Percentiles rank a stretch among this genome's conserved stretches.
phyloP scores from a whole-genome alignment of 1,140 invertebrate genomes.

The Notospermus geniculatus region DNA sequence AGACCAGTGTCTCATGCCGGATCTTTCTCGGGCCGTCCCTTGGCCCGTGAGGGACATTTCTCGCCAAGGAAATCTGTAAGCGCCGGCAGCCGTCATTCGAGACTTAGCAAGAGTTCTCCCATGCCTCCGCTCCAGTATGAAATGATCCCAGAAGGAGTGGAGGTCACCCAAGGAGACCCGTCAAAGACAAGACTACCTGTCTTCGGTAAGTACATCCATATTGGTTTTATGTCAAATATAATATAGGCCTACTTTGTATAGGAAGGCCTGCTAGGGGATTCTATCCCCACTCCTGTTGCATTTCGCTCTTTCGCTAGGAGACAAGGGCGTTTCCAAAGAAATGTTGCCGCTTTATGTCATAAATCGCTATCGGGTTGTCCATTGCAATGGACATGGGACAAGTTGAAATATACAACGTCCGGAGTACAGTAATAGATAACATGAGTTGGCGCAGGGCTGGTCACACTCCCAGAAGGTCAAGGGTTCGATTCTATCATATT shows the following conservation, averaged over 20 bases:
- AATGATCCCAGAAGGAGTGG: conserved; percentile 48
- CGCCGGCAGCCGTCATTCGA: conserved; percentile 18
- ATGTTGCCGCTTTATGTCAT: no score
- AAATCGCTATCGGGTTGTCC: no score
- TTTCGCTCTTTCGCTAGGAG: background rate
- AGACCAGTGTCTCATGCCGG: conserved; percentile 29
- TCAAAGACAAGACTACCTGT: conserved; percentile 45
- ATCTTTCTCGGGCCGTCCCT: conserved; percentile 30
- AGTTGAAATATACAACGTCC: no score
- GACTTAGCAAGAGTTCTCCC: background rate
- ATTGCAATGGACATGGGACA: no score
- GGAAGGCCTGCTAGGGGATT: background rate
- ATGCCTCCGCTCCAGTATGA: conserved; percentile 17
- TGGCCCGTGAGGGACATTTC: conserved; percentile 36
- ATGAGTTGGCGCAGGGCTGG: no score
- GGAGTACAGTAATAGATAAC: no score
- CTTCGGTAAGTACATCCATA: conserved; percentile 42
- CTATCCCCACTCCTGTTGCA: background rate
- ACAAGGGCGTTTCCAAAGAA: no score
- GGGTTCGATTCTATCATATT: no score
- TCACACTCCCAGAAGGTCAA: no score
- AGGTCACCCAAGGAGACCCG: conserved; percentile 47
- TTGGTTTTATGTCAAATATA: conserved; percentile 3
- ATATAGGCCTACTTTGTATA: background rate
- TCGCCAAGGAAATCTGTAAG: conserved; percentile 14